Conservation (phyloP, 2,888 invertebrate genomes). For the Troides aeacus region DNA sequence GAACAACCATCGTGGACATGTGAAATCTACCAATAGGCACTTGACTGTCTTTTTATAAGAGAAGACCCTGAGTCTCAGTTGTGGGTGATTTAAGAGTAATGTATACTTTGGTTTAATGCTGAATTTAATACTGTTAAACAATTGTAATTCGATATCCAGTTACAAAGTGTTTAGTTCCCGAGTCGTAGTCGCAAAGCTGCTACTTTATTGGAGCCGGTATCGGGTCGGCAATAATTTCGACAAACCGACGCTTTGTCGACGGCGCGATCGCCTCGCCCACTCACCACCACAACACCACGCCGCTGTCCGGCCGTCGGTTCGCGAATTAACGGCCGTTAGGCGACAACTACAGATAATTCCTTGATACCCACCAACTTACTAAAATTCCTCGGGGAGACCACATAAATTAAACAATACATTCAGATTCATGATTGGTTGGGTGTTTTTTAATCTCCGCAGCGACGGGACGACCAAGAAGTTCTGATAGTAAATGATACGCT, state of each 20-base stretch:
- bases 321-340: constrained; percentile 26
- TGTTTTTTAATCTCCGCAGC: no score
- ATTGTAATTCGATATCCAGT: constrained; percentile 18
- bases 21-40: no score
- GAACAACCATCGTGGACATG: no score
- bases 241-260: constrained; percentile 41
- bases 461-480: neutral
- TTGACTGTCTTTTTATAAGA: no score
- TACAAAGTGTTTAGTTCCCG: constrained; percentile 22
- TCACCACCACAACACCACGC: constrained; percentile 30
- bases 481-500: no score
- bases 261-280: constrained; percentile 41
- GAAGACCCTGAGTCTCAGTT: no score
- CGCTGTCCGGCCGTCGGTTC: constrained; percentile 26
- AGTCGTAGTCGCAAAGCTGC: constrained; percentile 32
- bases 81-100: no score
- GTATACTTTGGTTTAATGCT: neutral
- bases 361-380: constrained; percentile 33
- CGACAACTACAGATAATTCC: constrained; percentile 40
- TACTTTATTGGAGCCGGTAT: constrained; percentile 38
- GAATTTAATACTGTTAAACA: constrained; percentile 7
- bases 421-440: no score
- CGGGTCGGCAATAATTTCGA: constrained; percentile 40
- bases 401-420: constrained; percentile 9
- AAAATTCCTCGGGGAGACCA: constrained; percentile 30